Conservation (phyloP, 2,797 vertebrate genomes). For the Hybognathus amarus region DNA sequence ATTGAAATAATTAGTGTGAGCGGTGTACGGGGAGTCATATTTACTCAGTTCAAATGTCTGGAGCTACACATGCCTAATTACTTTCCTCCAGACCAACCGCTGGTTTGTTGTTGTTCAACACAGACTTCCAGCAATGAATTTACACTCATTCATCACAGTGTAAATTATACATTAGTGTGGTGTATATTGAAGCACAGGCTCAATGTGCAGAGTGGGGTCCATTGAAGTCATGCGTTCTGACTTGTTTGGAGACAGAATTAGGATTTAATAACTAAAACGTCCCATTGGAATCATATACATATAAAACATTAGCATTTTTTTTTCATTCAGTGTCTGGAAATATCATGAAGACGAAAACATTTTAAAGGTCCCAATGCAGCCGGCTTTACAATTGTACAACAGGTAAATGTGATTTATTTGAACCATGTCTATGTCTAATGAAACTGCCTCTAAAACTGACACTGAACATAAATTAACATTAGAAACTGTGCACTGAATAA, state of each 20-base stretch:
- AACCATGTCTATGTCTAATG: conserved; percentile 39
- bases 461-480: conserved; percentile 43
- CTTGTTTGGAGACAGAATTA: conserved; percentile 27
- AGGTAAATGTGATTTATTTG: conserved; percentile 53
- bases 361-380: conserved; percentile 21
- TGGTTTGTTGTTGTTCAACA: conserved; percentile 51
- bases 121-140: conserved; percentile 49
- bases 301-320: background rate
- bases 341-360: background rate
- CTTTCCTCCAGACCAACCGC: conserved; percentile 52
- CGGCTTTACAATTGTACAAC: conserved; percentile 43
- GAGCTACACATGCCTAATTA: conserved; percentile 55
- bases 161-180: conserved; percentile 51
- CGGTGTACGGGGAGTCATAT: conserved; percentile 47
- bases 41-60: conserved; percentile 47
- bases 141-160: conserved; percentile 39
- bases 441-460: conserved; percentile 36
- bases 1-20: conserved; percentile 45
- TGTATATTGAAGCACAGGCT: conserved; percentile 33
- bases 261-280: conserved; percentile 12
- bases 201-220: conserved; percentile 30
- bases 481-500: conserved; percentile 49
- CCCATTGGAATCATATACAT: conserved; percentile 16
- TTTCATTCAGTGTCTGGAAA: conserved; percentile 18
- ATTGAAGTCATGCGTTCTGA: conserved; percentile 25